phyloP scores from a whole-genome alignment of 2,113 vertebrate species.

The Stegostoma tigrinum region DNA sequence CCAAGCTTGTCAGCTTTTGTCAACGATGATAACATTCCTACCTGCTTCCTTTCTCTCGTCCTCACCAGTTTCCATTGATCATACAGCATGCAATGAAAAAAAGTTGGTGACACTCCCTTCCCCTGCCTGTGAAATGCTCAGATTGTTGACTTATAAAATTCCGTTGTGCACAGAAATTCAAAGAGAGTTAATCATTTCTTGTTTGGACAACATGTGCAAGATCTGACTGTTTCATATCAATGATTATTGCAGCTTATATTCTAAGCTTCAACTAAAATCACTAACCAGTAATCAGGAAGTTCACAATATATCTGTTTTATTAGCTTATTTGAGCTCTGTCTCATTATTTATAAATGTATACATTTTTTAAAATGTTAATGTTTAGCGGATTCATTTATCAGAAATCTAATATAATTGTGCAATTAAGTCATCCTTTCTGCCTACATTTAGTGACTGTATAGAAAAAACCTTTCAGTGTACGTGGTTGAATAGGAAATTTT shows the following conservation, averaged over 20 bases:
- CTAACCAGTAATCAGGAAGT: background rate
- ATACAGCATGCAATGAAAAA: background rate
- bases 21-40: background rate
- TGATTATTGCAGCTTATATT: background rate
- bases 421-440: background rate
- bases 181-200: background rate
- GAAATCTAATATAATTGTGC: background rate
- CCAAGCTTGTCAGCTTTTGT: background rate
- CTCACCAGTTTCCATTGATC: background rate
- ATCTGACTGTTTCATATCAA: background rate
- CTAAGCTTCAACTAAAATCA: background rate
- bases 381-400: background rate
- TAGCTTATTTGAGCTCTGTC: background rate
- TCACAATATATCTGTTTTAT: background rate
- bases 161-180: background rate
- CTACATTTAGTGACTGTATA: background rate
- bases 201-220: background rate
- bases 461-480: background rate
- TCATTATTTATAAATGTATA: background rate
- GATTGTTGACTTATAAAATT: background rate
- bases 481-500: background rate
- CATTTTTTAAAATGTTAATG: background rate
- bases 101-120: background rate
- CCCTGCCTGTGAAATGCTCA: background rate
- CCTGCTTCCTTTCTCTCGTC: background rate